Conservation (phyloP, 2,888 invertebrate species). For the Oxyteleia sp. region DNA sequence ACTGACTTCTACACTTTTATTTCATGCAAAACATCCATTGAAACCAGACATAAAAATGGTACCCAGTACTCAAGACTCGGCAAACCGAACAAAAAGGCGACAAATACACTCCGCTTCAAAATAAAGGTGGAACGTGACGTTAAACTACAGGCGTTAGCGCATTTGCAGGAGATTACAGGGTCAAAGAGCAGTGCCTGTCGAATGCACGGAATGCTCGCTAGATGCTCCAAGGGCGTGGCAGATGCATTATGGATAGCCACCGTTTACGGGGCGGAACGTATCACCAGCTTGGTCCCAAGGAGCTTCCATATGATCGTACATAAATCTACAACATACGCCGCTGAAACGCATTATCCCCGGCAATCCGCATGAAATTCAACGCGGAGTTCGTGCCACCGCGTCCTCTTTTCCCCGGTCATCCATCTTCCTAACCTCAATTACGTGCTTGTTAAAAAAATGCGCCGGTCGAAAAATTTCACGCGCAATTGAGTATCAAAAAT, state of each 20-base stretch:
- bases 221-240: conserved; percentile 76
- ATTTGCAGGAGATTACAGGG: conserved; percentile 64
- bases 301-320: conserved; percentile 66
- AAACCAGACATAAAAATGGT: too few species aligned
- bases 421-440: conserved; percentile 23
- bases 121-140: conserved; percentile 57
- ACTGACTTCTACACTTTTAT: too few species aligned
- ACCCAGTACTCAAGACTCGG: neutral
- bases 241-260: conserved; percentile 78
- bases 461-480: neutral
- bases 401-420: conserved; percentile 16
- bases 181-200: conserved; percentile 69
- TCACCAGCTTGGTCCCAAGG: conserved; percentile 61
- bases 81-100: conserved; percentile 2
- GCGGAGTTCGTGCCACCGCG: conserved; percentile 22
- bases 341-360: conserved; percentile 41
- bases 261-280: conserved; percentile 74
- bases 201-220: conserved; percentile 69
- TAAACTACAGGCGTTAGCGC: conserved; percentile 56
- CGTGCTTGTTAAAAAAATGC: conserved; percentile 10
- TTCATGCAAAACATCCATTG: too few species aligned
- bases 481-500: neutral
- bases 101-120: conserved; percentile 37
- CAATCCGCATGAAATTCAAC: conserved; percentile 52
- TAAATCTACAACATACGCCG: conserved; percentile 59